Evolutionary conservation across 2,113 vertebrate species (phyloP).

Genomic region (Opisthocomus hoazin): DNA sequence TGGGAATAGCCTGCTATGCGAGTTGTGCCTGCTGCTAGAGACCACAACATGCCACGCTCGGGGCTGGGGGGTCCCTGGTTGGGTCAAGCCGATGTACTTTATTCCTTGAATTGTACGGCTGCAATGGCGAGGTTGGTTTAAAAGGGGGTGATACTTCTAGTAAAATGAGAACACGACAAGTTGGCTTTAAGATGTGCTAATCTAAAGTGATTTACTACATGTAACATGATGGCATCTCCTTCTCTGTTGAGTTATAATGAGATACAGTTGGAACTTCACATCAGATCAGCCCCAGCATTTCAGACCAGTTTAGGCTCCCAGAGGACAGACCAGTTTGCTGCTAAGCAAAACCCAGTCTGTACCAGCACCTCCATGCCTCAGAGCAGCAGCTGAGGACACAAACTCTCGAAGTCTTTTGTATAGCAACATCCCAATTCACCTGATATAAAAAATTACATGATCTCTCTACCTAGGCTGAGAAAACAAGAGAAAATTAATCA

Average conservation of each 20-base stretch:
- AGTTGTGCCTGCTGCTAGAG: background rate
- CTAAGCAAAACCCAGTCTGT: background rate
- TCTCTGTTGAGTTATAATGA: background rate
- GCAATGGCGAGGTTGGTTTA: background rate
- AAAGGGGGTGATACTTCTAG: background rate
- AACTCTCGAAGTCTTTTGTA: background rate
- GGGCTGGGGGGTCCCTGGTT: background rate
- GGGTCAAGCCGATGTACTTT: background rate
- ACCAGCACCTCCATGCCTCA: background rate
- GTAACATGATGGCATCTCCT: background rate
- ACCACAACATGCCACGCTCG: accelerated
- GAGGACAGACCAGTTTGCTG: background rate
- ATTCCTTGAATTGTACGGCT: background rate
- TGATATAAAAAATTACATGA: accelerated
- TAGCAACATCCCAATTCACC: background rate
- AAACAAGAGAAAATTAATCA: background rate
- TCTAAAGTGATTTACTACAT: background rate
- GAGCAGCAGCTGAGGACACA: background rate
- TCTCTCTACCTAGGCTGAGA: background rate
- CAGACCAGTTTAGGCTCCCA: background rate
- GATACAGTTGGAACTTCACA: accelerated
- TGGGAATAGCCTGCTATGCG: background rate
- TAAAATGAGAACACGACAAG: background rate
- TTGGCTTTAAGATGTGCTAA: background rate
- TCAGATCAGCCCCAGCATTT: background rate